phyloP scores from a whole-genome alignment of 2,888 invertebrate genomes.

The Onthophagus sagittarius region DNA sequence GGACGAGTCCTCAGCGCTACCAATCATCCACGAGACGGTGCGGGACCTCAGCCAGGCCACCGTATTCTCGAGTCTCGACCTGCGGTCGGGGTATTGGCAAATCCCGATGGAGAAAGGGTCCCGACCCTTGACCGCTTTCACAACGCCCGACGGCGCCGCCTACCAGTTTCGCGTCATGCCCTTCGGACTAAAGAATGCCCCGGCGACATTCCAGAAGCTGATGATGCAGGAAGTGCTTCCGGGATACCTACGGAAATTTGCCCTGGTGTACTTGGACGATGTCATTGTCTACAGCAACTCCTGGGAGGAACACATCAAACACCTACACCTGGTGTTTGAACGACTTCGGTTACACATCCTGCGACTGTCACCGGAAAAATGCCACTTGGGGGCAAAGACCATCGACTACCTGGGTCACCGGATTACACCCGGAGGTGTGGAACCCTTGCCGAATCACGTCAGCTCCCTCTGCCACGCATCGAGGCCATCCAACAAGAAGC shows the following conservation, averaged over 20 bases:
- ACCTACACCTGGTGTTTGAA: conserved; percentile 23
- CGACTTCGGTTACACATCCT: conserved; percentile 21
- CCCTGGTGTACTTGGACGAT: no score
- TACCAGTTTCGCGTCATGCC: no score
- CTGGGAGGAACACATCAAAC: conserved; percentile 27
- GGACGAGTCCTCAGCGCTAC: no score
- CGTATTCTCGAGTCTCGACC: no score
- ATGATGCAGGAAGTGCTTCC: conserved; percentile 31
- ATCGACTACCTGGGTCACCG: conserved; percentile 22
- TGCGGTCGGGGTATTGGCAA: no score
- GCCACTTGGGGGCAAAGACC: conserved; percentile 14
- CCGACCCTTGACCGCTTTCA: no score
- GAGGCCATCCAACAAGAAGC: background rate
- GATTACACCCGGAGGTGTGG: background rate
- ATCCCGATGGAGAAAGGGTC: no score
- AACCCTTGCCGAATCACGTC: conserved; percentile 1
- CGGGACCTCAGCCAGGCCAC: no score
- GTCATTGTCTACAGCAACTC: no score
- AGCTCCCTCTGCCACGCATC: conserved; percentile 13
- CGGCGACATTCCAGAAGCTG: conserved; percentile 33
- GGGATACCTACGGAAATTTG: conserved; percentile 25
- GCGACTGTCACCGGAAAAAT: conserved; percentile 8
- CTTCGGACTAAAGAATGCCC: no score
- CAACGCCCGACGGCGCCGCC: no score
- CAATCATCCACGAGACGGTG: no score